Base-by-base conservation (phyloP, 2,888 invertebrate species). In the Clivina fossor region DNA sequence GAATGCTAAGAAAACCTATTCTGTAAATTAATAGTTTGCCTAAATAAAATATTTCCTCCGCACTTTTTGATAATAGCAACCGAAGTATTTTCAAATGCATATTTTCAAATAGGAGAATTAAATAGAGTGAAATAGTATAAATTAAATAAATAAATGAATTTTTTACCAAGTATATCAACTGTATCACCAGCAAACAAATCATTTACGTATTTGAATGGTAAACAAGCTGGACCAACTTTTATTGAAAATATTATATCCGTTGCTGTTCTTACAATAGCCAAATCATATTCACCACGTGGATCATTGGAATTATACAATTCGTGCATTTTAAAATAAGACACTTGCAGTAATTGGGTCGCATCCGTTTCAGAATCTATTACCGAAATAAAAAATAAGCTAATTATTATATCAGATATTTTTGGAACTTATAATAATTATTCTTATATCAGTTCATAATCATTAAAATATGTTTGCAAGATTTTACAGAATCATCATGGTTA, bases 191-290 rank as follows among this genome's bases (percentile, higher is more conserved):
- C 64, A 13, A 80, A 72, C 59, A 70, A 62, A 0, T 46, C 53
- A 32, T 59, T 63, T 0, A 65, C 61, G 57, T 73, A 79, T 48
- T 74, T 75, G 68, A 85, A 85, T 0, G 86, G 86, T 35, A 87
- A 65, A 63, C 86, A 87, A 16, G 72, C 81, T 0, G 86, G 84
- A 0, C 81, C 81, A 1, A 86, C 81, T 33, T 68, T 66, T 0
- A 73, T 66, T 48, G 69, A 79, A 64, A 78, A 85, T 7, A 5
- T 9, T 0, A 86, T 82, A 0, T 22, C 4, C 0, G 50, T 56
- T 0, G 16, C 18, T 0, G 78, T 66, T 30, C 62, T 66, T 1
- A 84, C 48, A 0, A 86, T 54, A 0, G 77, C 80, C 19, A 85
- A 76, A 64, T 87, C 86, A 60, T 82, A 76, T 24, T 2, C 2